phyloP scores from a whole-genome alignment of 2,113 vertebrate genomes.

The Phylloscopus trochilus region DNA sequence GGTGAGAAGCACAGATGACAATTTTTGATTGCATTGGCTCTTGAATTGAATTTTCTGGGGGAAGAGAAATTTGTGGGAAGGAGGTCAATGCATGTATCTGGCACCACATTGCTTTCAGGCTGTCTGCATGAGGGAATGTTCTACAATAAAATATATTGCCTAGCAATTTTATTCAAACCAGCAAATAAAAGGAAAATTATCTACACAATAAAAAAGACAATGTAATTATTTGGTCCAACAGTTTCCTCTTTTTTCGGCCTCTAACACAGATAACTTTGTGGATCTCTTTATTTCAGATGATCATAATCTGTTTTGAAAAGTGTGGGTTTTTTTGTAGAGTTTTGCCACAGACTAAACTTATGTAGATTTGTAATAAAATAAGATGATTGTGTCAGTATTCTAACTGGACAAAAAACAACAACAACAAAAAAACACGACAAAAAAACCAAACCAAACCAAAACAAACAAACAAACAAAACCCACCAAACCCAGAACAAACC shows the following conservation, averaged over 20 bases:
- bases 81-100: not conserved
- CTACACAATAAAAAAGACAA: not conserved
- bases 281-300: not conserved
- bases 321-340: not conserved
- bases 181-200: not conserved
- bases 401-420: not conserved
- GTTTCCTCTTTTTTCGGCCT: not conserved
- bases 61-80: not conserved
- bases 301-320: not conserved
- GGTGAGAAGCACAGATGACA: slow-evolving; percentile 7
- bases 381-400: accelerated
- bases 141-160: not conserved
- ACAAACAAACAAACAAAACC: not conserved
- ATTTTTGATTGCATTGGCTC: slow-evolving; percentile 24
- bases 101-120: not conserved
- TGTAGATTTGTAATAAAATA: not conserved
- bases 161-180: not conserved
- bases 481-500: accelerated
- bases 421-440: not conserved
- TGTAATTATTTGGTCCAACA: not conserved
- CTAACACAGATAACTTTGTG: not conserved
- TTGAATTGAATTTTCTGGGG: not conserved
- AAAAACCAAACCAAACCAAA: not conserved
- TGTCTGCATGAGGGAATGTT: not conserved
- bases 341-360: not conserved